A percentile compares a stretch with the other conserved stretches of the same genome.
phyloP scores from a whole-genome alignment of 2,888 invertebrate genomes.

The Sycophila texana region DNA sequence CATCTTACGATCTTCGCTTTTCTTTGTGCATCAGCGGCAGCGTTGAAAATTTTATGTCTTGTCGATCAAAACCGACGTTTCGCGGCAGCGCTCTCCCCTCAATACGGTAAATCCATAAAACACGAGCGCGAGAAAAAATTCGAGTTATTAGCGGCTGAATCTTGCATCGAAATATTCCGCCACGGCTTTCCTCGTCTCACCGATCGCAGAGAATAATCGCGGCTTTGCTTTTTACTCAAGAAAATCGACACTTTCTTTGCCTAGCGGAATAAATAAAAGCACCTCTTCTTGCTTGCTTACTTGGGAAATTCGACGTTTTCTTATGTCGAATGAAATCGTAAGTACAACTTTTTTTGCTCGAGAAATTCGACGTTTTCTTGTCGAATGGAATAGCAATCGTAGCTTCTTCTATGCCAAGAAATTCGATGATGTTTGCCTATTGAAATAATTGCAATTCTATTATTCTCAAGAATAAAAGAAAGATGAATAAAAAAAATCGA shows the following conservation, averaged over 20 bases:
- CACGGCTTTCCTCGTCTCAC: neutral
- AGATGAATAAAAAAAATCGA: no score
- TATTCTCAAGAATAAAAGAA: no score
- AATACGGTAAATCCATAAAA: no score
- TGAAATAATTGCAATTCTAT: no score
- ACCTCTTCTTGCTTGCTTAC: no score
- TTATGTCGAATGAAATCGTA: constrained; percentile 1
- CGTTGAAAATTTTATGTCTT: constrained; percentile 45
- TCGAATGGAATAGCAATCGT: neutral
- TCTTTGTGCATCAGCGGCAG: constrained; percentile 17
- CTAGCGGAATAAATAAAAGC: constrained; percentile 19
- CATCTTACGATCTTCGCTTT: constrained; percentile 37
- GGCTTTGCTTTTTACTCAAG: neutral
- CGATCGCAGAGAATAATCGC: neutral
- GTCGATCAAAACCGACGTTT: constrained; percentile 38
- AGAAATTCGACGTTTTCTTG: neutral
- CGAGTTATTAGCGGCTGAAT: no score
- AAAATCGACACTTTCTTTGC: neutral
- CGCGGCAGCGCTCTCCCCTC: neutral
- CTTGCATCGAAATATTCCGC: neutral
- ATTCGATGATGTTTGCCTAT: no score
- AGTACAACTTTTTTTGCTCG: no score
- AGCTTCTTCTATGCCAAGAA: no score
- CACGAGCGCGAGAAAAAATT: no score
- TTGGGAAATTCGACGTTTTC: neutral